Evolutionary conservation across 2,113 vertebrate species (phyloP).

Genomic region (Cacatua alba): DNA sequence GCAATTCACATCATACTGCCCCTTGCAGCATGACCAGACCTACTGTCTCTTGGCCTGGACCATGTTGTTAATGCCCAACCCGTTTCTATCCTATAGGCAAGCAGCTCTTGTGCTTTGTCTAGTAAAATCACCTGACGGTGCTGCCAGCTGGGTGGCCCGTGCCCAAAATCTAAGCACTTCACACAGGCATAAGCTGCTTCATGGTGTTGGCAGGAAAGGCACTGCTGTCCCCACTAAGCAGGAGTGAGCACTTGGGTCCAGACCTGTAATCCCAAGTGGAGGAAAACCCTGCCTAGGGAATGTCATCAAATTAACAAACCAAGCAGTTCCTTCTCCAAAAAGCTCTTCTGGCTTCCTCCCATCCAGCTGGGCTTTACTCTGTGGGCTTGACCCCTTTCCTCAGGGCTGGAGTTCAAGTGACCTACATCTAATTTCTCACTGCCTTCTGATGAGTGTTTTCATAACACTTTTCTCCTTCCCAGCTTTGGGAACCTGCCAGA

Average conservation of each 20-base stretch:
- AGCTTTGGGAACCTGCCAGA: constrained; percentile 14
- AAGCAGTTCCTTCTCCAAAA: constrained; percentile 23
- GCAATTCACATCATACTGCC: accelerated
- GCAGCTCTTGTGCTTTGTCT: background rate
- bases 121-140: background rate
- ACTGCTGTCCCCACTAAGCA: accelerated
- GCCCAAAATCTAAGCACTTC: background rate
- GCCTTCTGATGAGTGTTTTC: constrained; percentile 27
- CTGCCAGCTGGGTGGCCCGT: background rate
- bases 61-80: background rate
- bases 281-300: background rate
- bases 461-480: background rate
- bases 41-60: background rate
- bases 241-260: background rate
- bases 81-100: background rate
- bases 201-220: background rate
- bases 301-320: constrained; percentile 50
- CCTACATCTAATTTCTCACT: constrained; percentile 35
- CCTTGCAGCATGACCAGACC: background rate
- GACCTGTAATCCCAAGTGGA: background rate
- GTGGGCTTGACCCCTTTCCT: constrained; percentile 25
- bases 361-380: constrained; percentile 46
- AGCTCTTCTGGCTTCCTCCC: constrained; percentile 32
- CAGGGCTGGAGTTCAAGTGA: constrained; percentile 33
- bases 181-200: background rate